Evolutionary conservation across 2,113 vertebrate genomes (phyloP).

Genomic region (Beaufortia kweichowensis): DNA sequence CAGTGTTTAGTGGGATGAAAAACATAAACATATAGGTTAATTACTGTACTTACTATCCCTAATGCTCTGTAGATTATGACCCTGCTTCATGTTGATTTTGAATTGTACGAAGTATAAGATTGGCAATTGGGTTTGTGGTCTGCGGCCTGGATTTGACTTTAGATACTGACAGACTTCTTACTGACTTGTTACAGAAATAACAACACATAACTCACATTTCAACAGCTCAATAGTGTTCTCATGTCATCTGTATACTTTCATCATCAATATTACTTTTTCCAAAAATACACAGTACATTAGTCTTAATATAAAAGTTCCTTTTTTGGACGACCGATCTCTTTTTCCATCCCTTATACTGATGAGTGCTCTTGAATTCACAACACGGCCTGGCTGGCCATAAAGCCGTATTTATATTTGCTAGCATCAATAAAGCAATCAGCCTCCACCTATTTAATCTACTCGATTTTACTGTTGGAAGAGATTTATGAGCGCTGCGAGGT

Average conservation of each 20-base stretch:
- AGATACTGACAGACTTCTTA: no score
- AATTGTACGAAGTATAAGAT: no score
- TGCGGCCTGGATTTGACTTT: no score
- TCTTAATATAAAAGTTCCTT: constrained; percentile 34
- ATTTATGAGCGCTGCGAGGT: constrained; percentile 67
- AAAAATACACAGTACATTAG: neutral
- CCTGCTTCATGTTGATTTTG: no score
- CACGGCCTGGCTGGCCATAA: constrained; percentile 57
- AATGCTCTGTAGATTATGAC: no score
- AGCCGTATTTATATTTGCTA: constrained; percentile 57
- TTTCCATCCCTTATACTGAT: constrained; percentile 43
- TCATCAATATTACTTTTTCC: neutral
- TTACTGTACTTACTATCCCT: no score
- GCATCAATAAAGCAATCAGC: constrained; percentile 64
- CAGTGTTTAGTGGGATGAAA: no score
- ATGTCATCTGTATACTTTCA: neutral
- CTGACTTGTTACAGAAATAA: no score
- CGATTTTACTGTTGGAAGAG: constrained; percentile 69
- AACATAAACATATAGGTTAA: no score
- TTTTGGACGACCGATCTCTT: constrained; percentile 45
- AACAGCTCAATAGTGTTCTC: neutral
- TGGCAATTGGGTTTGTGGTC: no score
- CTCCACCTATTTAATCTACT: constrained; percentile 66
- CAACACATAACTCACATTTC: no score
- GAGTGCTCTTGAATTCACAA: constrained; percentile 49